Evolutionary conservation across 2,888 invertebrate genomes (phyloP).

Genomic region (Andrena bucephala): DNA sequence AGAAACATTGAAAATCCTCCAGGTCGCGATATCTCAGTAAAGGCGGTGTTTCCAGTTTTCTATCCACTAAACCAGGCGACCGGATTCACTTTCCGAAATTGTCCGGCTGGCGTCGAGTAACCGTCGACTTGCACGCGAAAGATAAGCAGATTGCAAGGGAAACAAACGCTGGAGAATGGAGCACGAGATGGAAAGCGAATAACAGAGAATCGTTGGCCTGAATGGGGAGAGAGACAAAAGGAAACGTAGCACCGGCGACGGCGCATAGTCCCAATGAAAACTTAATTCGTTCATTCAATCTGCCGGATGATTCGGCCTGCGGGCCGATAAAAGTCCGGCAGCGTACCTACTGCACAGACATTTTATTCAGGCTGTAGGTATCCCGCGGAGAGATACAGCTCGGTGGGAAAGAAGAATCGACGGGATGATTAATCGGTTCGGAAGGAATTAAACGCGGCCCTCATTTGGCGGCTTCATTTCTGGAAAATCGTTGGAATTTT

Average conservation of each 20-base stretch:
- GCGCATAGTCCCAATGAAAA: conserved; percentile 65
- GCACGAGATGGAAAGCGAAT: conserved; percentile 1
- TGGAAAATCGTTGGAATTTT: background rate
- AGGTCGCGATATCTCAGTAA: background rate
- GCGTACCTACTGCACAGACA: conserved; percentile 11
- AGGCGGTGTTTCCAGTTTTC: background rate
- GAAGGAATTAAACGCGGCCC: conserved; percentile 10
- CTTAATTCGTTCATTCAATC: conserved; percentile 73
- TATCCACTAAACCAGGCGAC: background rate
- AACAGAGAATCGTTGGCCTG: background rate
- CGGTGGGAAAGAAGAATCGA: conserved; percentile 1
- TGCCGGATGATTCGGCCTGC: conserved; percentile 53
- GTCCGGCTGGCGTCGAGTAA: background rate
- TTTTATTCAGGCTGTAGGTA: conserved; percentile 25
- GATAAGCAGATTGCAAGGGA: background rate
- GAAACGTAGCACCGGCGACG: conserved; percentile 38
- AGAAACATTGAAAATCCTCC: background rate
- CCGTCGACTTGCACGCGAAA: background rate
- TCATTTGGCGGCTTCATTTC: background rate
- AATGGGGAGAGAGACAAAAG: conserved; percentile 31
- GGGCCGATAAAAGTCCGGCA: conserved; percentile 58
- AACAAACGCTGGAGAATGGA: background rate
- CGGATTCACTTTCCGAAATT: background rate
- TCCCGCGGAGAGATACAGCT: conserved; percentile 13
- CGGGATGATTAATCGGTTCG: conserved; percentile 44